phyloP scores from a whole-genome alignment of 37 sponge, comb jelly and placozoan species.

The Diacarnus erythraeanus region DNA sequence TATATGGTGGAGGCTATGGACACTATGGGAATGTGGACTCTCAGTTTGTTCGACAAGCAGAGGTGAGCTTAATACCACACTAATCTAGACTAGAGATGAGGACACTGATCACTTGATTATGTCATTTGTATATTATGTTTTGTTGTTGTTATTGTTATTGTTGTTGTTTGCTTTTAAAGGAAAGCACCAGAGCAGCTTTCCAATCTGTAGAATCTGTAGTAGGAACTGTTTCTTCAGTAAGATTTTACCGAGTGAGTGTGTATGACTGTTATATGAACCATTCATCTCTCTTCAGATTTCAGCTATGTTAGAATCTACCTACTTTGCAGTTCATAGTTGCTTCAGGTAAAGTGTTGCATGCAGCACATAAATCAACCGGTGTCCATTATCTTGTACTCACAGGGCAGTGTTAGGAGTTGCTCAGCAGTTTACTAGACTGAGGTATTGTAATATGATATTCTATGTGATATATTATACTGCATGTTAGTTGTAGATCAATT shows the following conservation, averaged over 20 bases:
- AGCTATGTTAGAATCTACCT: conserved; percentile 78
- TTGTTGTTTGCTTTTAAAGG: too few species aligned
- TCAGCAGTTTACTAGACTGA: conserved; percentile 59
- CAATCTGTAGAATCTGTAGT: conserved; percentile 80
- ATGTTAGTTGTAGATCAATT: too few species aligned
- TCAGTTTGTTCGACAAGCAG: conserved; percentile 56
- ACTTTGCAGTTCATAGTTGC: conserved; percentile 79
- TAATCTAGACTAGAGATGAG: too few species aligned
- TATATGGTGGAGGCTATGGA: conserved; percentile 7
- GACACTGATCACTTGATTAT: background rate
- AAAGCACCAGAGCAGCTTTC: conserved; percentile 66
- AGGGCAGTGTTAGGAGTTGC: conserved; percentile 67
- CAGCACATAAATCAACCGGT: background rate
- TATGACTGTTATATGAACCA: background rate
- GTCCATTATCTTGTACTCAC: background rate
- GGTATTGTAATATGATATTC: too few species aligned
- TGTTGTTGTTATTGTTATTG: background rate
- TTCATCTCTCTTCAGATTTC: conserved; percentile 19
- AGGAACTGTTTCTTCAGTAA: conserved; percentile 75
- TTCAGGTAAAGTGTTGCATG: conserved; percentile 28
- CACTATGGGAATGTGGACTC: conserved; percentile 14
- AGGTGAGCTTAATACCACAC: conserved; percentile 46
- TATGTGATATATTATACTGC: too few species aligned
- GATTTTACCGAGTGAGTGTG: background rate
- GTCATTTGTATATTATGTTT: background rate